Conservation (phyloP, 1,140 invertebrate genomes). For the Pristionchus pacificus region DNA sequence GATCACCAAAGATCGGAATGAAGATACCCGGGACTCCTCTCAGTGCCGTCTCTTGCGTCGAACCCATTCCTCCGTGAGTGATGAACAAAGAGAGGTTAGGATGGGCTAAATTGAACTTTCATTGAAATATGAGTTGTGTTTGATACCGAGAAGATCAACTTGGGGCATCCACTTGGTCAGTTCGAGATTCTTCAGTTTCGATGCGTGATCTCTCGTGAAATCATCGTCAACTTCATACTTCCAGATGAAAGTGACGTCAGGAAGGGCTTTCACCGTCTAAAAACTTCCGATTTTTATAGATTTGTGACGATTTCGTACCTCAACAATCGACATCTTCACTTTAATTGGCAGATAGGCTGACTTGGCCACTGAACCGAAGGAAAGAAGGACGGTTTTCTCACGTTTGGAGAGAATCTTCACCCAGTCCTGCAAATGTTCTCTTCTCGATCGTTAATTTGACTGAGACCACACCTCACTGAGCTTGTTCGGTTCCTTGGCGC, state of each 20-base stretch:
- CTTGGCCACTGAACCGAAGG: conserved; percentile 25
- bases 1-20: no score
- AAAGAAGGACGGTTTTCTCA: conserved; percentile 19
- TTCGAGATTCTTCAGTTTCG: conserved; percentile 15
- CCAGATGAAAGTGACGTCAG: conserved; percentile 25
- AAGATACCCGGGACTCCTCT: no score
- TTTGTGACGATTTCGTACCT: neutral
- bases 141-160: conserved; percentile 25
- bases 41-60: no score
- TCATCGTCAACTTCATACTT: conserved; percentile 29
- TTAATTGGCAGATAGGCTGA: conserved; percentile 19
- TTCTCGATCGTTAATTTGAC: no score
- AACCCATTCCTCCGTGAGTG: no score
- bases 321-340: conserved; percentile 15
- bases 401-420: conserved; percentile 17
- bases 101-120: no score
- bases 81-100: no score
- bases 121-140: no score
- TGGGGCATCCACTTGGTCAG: conserved; percentile 28
- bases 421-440: conserved; percentile 15
- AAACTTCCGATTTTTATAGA: neutral
- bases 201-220: neutral
- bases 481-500: no score
- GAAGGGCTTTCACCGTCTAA: no score
- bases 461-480: no score